phyloP scores from a whole-genome alignment of 2,888 invertebrate genomes.

The Syritta pipiens region DNA sequence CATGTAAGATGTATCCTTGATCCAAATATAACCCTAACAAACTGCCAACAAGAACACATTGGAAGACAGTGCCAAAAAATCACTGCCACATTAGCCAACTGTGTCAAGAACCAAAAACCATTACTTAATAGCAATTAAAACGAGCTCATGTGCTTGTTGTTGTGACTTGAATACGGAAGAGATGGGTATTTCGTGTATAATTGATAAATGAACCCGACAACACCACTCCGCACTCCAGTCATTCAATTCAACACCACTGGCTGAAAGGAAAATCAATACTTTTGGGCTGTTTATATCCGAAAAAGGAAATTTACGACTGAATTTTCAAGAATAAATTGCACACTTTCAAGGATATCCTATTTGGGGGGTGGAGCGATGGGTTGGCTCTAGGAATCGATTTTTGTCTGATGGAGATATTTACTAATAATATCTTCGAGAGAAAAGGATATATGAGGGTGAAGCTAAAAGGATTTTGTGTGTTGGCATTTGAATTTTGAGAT shows the following conservation, averaged over 20 bases:
- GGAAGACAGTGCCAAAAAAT: constrained; percentile 20
- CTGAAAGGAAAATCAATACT: constrained; percentile 43
- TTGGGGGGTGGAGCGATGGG: background rate
- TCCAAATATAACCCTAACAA: background rate
- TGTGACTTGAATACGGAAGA: too few species aligned
- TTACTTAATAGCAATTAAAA: constrained; percentile 53
- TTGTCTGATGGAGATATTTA: constrained; percentile 6
- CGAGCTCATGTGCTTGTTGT: too few species aligned
- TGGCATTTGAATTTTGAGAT: too few species aligned
- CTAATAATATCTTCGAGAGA: constrained; percentile 22
- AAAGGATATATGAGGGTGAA: too few species aligned
- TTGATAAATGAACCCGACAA: constrained; percentile 43
- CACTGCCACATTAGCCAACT: constrained; percentile 10
- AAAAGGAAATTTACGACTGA: constrained; percentile 16
- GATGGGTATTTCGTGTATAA: constrained; percentile 23
- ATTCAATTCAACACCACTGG: background rate
- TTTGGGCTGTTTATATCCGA: constrained; percentile 21
- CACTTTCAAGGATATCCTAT: constrained; percentile 15
- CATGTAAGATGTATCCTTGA: too few species aligned
- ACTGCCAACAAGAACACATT: background rate
- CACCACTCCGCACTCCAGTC: background rate
- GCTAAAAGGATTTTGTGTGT: constrained; percentile 31
- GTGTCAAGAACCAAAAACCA: constrained; percentile 30
- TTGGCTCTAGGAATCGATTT: constrained; percentile 43
- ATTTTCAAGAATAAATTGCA: constrained; percentile 51